These are phyloP conservation scores for Dysidea cf. avara DNA, from an alignment of 37 sponge, comb jelly and placozoan species.

Conservation along the genomic window DNA sequence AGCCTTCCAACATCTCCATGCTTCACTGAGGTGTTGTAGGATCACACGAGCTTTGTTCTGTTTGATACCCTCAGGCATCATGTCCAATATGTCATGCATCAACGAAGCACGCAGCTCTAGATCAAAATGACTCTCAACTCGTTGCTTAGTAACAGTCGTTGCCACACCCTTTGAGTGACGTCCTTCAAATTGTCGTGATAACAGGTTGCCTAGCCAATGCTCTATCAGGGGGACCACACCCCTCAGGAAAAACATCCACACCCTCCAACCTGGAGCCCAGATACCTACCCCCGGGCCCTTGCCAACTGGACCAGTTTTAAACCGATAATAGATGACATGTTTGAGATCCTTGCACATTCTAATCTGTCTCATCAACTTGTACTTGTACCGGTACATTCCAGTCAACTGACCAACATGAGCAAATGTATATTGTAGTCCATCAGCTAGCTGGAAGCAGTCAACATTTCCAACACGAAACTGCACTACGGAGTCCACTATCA, in stretches of 20 bases:
- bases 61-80: constrained; percentile 99
- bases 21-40: too few relatives aligned
- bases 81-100: constrained; percentile 99
- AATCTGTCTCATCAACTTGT: constrained; percentile 99
- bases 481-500: constrained; percentile 95
- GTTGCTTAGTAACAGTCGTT: constrained; percentile 98
- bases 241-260: constrained; percentile 97
- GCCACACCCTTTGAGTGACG: constrained; percentile 98
- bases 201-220: constrained; percentile 98
- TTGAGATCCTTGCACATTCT: constrained; percentile 99
- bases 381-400: constrained; percentile 99
- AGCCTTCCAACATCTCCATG: constrained; percentile 99
- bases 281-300: constrained; percentile 98
- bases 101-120: constrained; percentile 94
- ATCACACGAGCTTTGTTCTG: constrained; percentile 98
- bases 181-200: constrained; percentile 97
- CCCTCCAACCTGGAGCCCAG: constrained; percentile 98
- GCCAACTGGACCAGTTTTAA: constrained; percentile 99
- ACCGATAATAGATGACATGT: constrained; percentile 99
- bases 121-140: constrained; percentile 99
- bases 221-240: constrained; percentile 96
- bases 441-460: constrained; percentile 95
- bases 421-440: constrained; percentile 96
- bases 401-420: constrained; percentile 99
- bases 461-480: constrained; percentile 99